Evolutionary conservation across 2,113 vertebrate species (phyloP).

Genomic region (Antechinus stuartii): DNA sequence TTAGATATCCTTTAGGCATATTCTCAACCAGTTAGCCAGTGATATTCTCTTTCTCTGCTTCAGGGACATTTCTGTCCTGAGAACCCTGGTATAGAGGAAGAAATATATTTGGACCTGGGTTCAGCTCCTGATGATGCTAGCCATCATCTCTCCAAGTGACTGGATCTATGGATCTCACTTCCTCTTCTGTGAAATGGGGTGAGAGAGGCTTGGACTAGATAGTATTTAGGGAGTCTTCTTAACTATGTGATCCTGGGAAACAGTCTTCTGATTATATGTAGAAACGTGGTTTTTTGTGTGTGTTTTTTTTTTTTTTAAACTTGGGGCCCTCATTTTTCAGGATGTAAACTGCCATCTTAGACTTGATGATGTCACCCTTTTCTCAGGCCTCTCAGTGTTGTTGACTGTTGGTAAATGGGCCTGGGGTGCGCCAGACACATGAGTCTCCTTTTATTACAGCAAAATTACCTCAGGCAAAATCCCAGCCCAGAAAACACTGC

Average conservation of each 20-base stretch:
- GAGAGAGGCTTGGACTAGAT: background rate
- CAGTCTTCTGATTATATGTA: background rate
- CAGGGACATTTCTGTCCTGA: background rate
- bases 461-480: background rate
- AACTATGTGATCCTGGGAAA: background rate
- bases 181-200: background rate
- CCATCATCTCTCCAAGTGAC: background rate
- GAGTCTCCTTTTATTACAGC: background rate
- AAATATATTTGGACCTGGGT: background rate
- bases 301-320: background rate
- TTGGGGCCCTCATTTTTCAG: background rate
- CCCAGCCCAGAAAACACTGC: background rate
- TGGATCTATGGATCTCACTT: background rate
- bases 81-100: background rate
- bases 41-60: background rate
- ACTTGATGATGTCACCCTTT: background rate
- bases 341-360: background rate
- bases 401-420: background rate
- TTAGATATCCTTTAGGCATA: background rate
- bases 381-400: background rate
- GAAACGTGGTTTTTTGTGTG: background rate
- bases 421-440: background rate
- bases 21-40: background rate
- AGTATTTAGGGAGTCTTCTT: background rate
- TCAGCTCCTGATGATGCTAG: background rate